phyloP scores from a whole-genome alignment of 2,888 invertebrate species.

The Leptinotarsa haldemani region DNA sequence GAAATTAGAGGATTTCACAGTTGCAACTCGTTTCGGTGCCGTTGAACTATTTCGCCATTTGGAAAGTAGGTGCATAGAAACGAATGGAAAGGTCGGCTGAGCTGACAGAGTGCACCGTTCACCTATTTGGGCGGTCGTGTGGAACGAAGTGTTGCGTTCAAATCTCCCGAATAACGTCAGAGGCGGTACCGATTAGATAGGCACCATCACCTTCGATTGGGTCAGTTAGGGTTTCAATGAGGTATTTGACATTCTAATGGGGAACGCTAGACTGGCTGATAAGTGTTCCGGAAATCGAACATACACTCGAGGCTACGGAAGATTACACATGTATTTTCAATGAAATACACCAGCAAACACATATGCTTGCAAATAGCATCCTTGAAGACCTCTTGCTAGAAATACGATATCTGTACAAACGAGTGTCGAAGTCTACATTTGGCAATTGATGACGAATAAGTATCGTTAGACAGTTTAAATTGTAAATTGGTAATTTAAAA shows the following conservation, averaged over 20 bases:
- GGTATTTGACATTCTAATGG: conserved; percentile 14
- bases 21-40: conserved; percentile 21
- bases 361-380: too few relatives aligned
- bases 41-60: conserved; percentile 38
- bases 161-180: conserved; percentile 31
- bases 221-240: conserved; percentile 6
- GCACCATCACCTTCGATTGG: neutral
- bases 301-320: neutral
- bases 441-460: too few relatives aligned
- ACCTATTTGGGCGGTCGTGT: conserved; percentile 37
- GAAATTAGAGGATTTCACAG: conserved; percentile 14
- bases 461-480: too few relatives aligned
- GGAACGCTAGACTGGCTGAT: neutral
- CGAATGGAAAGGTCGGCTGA: conserved; percentile 33
- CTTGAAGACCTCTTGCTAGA: too few relatives aligned
- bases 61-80: conserved; percentile 40
- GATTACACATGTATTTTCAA: neutral
- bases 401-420: too few relatives aligned
- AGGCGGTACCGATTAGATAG: conserved; percentile 25
- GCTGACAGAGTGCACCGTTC: conserved; percentile 24
- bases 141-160: conserved; percentile 33
- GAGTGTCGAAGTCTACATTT: too few relatives aligned
- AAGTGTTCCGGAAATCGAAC: neutral
- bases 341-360: neutral
- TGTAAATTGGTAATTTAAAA: too few relatives aligned